Conservation (phyloP, 2,888 invertebrate species). For the Tribolium freemani region DNA sequence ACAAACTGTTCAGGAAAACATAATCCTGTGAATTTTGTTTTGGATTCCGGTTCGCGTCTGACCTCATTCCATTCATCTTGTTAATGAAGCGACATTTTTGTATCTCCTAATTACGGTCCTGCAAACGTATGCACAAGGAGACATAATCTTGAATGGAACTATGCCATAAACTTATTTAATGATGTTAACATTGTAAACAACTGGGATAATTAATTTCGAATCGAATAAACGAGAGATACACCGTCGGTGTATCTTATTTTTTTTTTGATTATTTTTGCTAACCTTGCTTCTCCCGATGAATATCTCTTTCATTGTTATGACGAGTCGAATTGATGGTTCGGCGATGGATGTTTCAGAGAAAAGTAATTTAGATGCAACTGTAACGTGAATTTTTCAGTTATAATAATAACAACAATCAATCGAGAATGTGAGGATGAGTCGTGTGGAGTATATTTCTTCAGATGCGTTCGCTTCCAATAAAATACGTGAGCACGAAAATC, state of each 20-base stretch:
- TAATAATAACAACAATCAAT: constrained; percentile 29
- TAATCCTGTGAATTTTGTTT: not conserved
- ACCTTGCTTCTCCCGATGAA: not conserved
- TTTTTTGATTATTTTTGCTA: not conserved
- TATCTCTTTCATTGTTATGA: constrained; percentile 14
- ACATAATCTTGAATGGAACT: constrained; percentile 33
- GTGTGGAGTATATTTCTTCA: not conserved
- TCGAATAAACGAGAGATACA: constrained; percentile 22
- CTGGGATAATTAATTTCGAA: constrained; percentile 33
- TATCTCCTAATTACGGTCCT: constrained; percentile 27
- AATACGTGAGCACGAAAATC: constrained; percentile 28
- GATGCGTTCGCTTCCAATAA: constrained; percentile 10
- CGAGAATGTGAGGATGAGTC: constrained; percentile 28
- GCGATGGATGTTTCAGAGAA: constrained; percentile 24
- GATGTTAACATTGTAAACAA: constrained; percentile 37
- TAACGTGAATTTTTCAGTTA: constrained; percentile 25
- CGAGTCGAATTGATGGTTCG: constrained; percentile 7
- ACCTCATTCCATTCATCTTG: not conserved
- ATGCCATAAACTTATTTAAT: constrained; percentile 34
- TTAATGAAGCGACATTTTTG: constrained; percentile 1
- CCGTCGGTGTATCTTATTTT: not conserved
- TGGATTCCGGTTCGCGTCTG: not conserved
- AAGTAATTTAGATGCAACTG: constrained; percentile 37
- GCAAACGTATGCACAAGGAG: constrained; percentile 22
- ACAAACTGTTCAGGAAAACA: too few species aligned